Base-by-base conservation (phyloP, 2,113 vertebrate species). In the Dicrurus megarhynchus region DNA sequence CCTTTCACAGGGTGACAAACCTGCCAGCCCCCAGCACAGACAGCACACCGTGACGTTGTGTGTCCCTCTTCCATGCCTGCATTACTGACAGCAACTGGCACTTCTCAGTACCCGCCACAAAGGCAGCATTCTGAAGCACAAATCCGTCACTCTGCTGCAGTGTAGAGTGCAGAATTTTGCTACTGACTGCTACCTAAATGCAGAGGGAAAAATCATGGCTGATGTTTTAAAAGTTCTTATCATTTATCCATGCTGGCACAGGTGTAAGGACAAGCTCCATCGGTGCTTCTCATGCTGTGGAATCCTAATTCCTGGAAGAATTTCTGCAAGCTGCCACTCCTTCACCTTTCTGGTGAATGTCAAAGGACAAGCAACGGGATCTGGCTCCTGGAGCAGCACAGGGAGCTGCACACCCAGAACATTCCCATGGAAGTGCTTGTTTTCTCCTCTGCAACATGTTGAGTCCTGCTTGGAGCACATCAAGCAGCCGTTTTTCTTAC, bases 271-370 rank as follows among this genome's bases (percentile, higher is more conserved):
- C 8, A 88, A 83, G n/a, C n/a, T 92, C n/a, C 79, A 37, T 2
- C 0, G 0, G 16, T 9, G 14, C 57, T 82, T 61, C 65, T 84
- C 74, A 49, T 11, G 33, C 57, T 76, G 82, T 4, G 2, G 35
- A 91, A 82, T 53, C 61, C 78, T 50, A 65, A 84, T 46, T 39
- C 47, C 78, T 76, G 39, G 37, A 85, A 93, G 52, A 75, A 88
- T 8, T 94, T 67, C 46, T 16, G 49, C 10, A 5, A 64, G 35
- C n/a, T 89, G 80, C 55, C 64, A 69, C 49, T 74, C 61, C 59
- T 92, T 70, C 30, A 37, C 47, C 53, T 65, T 78, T 55, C 47
- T 52, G 39, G 52, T 22, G n/a, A n/a, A n/a, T 49, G 24, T 46
- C 63, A 85, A 39, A 18, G 56, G 50, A 76, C 33, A 30, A 65